Evolutionary conservation across 1,140 invertebrate genomes (phyloP), one percentile per base, ranked within the genome.

Genomic region (Laupala kohalensis): DNA sequence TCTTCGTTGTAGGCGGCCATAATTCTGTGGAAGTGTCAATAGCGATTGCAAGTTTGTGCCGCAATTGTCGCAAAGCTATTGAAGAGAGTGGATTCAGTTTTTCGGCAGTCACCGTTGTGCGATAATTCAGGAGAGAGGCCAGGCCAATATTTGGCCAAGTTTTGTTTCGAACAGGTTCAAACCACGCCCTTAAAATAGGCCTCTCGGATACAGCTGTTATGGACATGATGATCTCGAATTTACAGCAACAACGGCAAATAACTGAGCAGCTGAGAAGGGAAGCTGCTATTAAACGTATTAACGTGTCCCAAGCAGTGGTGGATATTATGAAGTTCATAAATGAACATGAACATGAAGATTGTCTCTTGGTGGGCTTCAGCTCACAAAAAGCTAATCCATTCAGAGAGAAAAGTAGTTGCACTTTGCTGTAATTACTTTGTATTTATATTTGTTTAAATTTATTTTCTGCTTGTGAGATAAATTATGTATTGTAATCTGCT

Each of bases 311-410:
- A 78, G 95, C 94, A 29, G 90, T 97, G 70, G 89, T 94, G 74
- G 95, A 98, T 77, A 95, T 98, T 74, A 92, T 95, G 81, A 92
- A 94, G 79, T 97, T 91, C 77, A 94, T 97, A 72, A 88, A 90
- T 30, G 93, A 97, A 78, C 94, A 97, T 77, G 89, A 95, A 79
- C 91, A 94, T 76, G 94, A 97, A 78, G 96, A 98, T 83, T 96
- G 92, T 78, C 87, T 98, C n/a, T 86, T 98, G 71, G 90, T 95
- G 77, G 96, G 95, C 4, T 97, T 98, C 82, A 92, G 93, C 71
- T 95, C 92, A 73, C 95, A 97, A 80, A 96, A 96, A 81, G 93
- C 96, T 9, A 98, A 98, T 84, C 96, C 96, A 29, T 98, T 97
- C 87, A 89, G 95, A 77, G 96, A 98, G 82, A 97, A 97, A 82